Evolutionary conservation across 2,888 invertebrate species (phyloP).

Genomic region (Dermolepida albohirtum): DNA sequence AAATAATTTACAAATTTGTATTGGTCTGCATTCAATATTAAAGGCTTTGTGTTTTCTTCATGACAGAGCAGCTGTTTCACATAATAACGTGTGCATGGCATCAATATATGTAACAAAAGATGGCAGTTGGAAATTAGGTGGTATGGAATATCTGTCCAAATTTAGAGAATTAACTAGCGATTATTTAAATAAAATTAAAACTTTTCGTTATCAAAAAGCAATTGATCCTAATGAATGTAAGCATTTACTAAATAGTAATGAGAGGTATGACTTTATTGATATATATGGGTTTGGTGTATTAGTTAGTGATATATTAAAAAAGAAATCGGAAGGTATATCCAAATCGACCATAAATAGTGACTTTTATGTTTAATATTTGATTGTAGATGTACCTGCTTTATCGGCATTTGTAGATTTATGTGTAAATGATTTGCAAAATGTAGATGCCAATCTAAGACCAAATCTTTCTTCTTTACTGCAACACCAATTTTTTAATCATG

Average conservation of each 20-base stretch:
- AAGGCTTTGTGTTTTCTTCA: slow-evolving; percentile 87
- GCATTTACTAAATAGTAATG: slow-evolving; percentile 63
- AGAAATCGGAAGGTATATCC: slow-evolving; percentile 62
- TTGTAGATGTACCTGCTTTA: slow-evolving; percentile 75
- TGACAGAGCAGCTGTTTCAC: slow-evolving; percentile 82
- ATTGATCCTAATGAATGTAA: slow-evolving; percentile 78
- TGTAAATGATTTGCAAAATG: slow-evolving; percentile 75
- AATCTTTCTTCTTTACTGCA: slow-evolving; percentile 74
- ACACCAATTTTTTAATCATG: slow-evolving; percentile 86
- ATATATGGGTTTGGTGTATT: slow-evolving; percentile 82
- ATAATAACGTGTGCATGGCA: slow-evolving; percentile 84
- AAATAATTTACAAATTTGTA: slow-evolving; percentile 83
- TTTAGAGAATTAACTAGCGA: slow-evolving; percentile 74
- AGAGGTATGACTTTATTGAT: slow-evolving; percentile 73
- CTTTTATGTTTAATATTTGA: slow-evolving; percentile 52
- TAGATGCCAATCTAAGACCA: slow-evolving; percentile 74
- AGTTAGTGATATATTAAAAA: slow-evolving; percentile 78
- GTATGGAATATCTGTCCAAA: slow-evolving; percentile 83
- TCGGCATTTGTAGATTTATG: slow-evolving; percentile 79
- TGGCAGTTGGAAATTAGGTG: slow-evolving; percentile 90
- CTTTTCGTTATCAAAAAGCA: slow-evolving; percentile 76
- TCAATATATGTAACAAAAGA: slow-evolving; percentile 86
- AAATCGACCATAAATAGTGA: slow-evolving; percentile 38
- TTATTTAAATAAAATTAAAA: slow-evolving; percentile 76
- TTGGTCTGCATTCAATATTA: slow-evolving; percentile 84